Evolutionary conservation across 2,888 invertebrate species (phyloP), one percentile per base, ranked within the genome.

Genomic region (Drymonia ruficornis): DNA sequence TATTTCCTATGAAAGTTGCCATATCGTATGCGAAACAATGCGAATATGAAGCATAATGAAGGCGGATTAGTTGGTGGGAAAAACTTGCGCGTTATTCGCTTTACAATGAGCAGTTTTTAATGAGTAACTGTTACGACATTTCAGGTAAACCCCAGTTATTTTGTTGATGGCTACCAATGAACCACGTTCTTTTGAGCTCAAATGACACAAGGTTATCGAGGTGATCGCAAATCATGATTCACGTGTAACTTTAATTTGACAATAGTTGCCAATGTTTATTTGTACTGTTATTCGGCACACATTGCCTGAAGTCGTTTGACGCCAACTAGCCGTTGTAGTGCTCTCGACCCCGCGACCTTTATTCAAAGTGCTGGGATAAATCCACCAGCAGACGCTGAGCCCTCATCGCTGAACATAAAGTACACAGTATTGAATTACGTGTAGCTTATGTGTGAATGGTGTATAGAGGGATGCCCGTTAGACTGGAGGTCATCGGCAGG

Each of bases 301-400:
- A 84, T 88, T 81, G 80, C 76, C 81, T 76, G 67, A 66, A 72
- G 70, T 73, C 76, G 78, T 74, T 83, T 81, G 84, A 83, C 82
- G 83, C 78, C 78, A 81, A 81, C 85, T 86, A 83, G 83, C 84
- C 81, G 81, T 76, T 76, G 82, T 76, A 76, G 72, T 83, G 83
- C 80, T 84, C 81, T 77, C 86, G 90, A 91, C 91, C 90, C 71
- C 81, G 59, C 87, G 87, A 90, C 90, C 90, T 90, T 87, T 88
- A 87, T 88, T 87, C 86, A 84, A 84, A 84, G 74, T 80, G 75
- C 78, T 76, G 71, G 78, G 79, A 79, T 81, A 73, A 74, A 74
- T 65, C 69, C 71, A 61, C 88, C 87, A 84, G 63, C 57, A 52
- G 65, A 55, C 38, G 52, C 56, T 67, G 86, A 81, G 58, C 85